Evolutionary conservation across 2,888 invertebrate genomes (phyloP), one percentile per base, ranked within the genome.

Genomic region (Melieria omissa): DNA sequence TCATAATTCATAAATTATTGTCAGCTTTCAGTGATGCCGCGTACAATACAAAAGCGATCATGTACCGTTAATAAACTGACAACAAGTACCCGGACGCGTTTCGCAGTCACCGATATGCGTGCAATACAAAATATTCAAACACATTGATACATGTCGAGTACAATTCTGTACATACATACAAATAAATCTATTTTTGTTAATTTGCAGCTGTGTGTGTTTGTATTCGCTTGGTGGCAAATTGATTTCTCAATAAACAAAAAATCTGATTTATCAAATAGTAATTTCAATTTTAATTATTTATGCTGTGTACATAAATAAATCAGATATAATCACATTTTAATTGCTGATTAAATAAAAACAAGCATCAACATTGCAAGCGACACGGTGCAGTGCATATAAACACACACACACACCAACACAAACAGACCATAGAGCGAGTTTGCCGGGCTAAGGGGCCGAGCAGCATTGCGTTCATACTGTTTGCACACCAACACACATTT

Each of bases 301-400:
- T 3, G 3, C 29, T 29, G 29, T 29, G 29, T 29, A 65, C 16
- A 55, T 44, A 8, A 45, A 58, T 69, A 46, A 63, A 69, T 45
- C 47, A 16, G 16, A 41, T 44, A 57, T 69, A 69, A 69, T 55
- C 57, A 46, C 45, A 63, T 47, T 63, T 63, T 55, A 69, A 69
- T 69, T 57, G 69, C 55, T 63, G 54, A 69, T 63, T 47, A 69
- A 69, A 63, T 69, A 45, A 63, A 64, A 64, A 52, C 49, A 47
- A 49, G 42, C 44, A 60, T 60, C 60, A 60, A 42, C 29, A 14
- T 41, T 64, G 55, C 3, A n/a, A 14, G 55, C 55, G 4, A 55
- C n/a, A 29, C 29, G 29, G 29, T 3, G 29, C 29, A n/a, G 3
- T 9, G 9, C 29, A 57, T 63, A 72, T 45, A 63, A 64, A 52